A percentile compares a stretch with the other conserved stretches of the same genome.
Evolutionary conservation across 92 coral and sea anemone genomes (phyloP).

Genomic region (Metridium senile): DNA sequence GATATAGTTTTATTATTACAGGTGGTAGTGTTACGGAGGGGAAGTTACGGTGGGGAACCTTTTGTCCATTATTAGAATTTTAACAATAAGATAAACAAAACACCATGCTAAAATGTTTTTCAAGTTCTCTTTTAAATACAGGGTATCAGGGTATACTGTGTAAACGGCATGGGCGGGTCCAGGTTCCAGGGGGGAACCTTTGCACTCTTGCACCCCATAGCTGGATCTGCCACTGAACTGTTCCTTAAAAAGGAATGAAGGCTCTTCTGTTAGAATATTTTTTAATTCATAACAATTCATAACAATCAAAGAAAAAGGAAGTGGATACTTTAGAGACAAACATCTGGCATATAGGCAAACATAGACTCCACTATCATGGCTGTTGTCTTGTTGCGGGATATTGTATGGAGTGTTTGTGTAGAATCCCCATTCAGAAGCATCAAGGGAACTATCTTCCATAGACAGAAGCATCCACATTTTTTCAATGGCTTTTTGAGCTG

Average conservation of each 20-base stretch:
- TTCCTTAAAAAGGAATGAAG: background rate
- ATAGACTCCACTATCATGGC: constrained; percentile 9
- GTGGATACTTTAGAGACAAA: background rate
- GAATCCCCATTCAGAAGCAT: constrained; percentile 9
- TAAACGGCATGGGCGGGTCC: too few species aligned
- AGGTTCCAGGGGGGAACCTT: too few species aligned
- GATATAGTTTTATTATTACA: background rate
- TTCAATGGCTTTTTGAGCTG: constrained; percentile 4
- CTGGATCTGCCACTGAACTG: background rate
- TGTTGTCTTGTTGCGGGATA: constrained; percentile 7
- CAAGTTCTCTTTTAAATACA: background rate
- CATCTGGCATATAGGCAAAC: constrained; percentile 11
- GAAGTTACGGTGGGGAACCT: constrained; percentile 27
- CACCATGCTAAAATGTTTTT: background rate
- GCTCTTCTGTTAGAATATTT: background rate
- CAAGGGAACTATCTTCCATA: constrained; percentile 1
- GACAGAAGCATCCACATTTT: constrained; percentile 13
- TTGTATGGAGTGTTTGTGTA: constrained; percentile 1
- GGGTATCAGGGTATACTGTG: background rate
- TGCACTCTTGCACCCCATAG: background rate
- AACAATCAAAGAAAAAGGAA: background rate
- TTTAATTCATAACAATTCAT: background rate
- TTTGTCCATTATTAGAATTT: constrained; percentile 2
- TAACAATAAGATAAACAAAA: background rate
- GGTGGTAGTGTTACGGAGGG: constrained; percentile 39